Percentiles rank a stretch among this genome's conserved stretches.
These are phyloP conservation scores for Helobdella robusta DNA, from an alignment of 2,888 invertebrate species.

Conservation along the genomic window DNA sequence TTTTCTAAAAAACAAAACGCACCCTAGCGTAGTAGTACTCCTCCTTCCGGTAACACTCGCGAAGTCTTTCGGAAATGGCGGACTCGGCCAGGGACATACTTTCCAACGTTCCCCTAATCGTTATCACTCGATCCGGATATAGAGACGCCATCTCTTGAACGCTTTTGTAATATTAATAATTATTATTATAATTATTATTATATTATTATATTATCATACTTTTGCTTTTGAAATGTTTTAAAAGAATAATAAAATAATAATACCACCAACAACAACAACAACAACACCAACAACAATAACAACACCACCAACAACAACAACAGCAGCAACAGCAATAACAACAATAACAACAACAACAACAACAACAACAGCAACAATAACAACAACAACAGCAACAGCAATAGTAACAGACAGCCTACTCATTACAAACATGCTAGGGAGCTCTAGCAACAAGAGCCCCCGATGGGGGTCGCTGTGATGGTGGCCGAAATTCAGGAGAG, in stretches of 20 bases:
- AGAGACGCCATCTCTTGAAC: slow-evolving; percentile 36
- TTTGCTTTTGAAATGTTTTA: too few species aligned
- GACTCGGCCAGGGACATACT: slow-evolving; percentile 82
- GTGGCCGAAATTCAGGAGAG: too few species aligned
- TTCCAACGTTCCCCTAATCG: slow-evolving; percentile 84
- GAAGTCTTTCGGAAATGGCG: slow-evolving; percentile 84
- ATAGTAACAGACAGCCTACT: too few species aligned
- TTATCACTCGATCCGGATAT: slow-evolving; percentile 81
- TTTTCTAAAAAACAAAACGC: too few species aligned
- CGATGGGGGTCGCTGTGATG: too few species aligned
- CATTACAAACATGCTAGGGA: too few species aligned
- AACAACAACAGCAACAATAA: slow-evolving; percentile 9
- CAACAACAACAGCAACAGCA: too few species aligned
- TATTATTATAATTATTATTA: not conserved
- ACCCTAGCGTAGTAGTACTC: slow-evolving; percentile 15
- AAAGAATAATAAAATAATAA: too few species aligned
- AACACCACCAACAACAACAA: too few species aligned
- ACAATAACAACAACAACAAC: slow-evolving; percentile 11
- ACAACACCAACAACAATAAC: too few species aligned
- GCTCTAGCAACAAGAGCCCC: too few species aligned
- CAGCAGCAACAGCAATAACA: not conserved
- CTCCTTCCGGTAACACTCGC: slow-evolving; percentile 63
- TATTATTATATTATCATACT: not conserved
- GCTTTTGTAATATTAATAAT: slow-evolving; percentile 23
- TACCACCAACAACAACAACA: too few species aligned